Conservation (phyloP, 1,140 invertebrate genomes). For the Magallana ariakensis region DNA sequence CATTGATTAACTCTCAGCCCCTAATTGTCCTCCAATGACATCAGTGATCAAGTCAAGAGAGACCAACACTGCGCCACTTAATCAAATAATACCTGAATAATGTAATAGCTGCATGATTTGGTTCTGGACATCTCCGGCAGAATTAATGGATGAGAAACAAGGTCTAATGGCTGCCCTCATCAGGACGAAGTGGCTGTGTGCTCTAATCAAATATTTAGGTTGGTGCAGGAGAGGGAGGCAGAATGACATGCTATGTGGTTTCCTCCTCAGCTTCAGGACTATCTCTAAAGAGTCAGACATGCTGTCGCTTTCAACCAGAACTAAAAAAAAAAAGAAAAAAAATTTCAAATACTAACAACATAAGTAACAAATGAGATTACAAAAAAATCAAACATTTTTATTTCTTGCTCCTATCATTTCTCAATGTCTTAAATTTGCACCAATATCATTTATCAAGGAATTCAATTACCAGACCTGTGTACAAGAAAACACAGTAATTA, state of each 20-base stretch:
- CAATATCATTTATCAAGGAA: slow-evolving; percentile 18
- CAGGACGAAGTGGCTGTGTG: background rate
- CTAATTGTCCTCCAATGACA: slow-evolving; percentile 22
- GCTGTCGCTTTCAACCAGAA: background rate
- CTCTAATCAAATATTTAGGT: slow-evolving; percentile 30
- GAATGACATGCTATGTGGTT: background rate
- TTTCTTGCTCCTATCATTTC: background rate
- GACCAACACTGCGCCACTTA: slow-evolving; percentile 12
- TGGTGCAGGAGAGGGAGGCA: background rate
- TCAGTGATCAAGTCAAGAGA: slow-evolving; percentile 31
- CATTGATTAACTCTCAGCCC: slow-evolving; percentile 2
- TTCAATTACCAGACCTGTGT: slow-evolving; percentile 17
- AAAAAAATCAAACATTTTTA: background rate
- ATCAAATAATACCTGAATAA: slow-evolving; percentile 39
- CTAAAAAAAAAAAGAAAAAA: background rate
- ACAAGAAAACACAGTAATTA: slow-evolving; percentile 1
- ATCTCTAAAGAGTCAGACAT: background rate
- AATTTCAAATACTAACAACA: background rate
- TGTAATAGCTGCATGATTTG: slow-evolving; percentile 36
- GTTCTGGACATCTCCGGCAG: background rate
- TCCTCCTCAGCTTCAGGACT: too few relatives aligned
- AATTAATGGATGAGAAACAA: slow-evolving; percentile 13
- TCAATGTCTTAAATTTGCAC: slow-evolving; percentile 4
- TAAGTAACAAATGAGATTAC: background rate
- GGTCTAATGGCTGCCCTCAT: background rate